These are phyloP conservation scores for Eciton burchellii DNA, from an alignment of 1,140 invertebrate species.

Conservation along the genomic window DNA sequence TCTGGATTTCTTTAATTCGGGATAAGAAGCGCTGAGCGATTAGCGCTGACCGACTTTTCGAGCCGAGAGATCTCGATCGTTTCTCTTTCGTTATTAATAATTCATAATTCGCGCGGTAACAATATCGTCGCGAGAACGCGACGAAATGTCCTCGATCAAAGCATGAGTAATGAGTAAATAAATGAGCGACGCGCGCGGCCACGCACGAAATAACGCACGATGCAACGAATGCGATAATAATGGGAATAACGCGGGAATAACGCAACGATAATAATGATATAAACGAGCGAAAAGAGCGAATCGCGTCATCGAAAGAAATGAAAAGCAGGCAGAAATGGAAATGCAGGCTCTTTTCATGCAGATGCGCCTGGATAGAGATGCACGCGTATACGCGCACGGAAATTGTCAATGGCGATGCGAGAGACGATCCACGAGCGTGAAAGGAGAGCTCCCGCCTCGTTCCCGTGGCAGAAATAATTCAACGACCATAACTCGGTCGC, in stretches of 20 bases:
- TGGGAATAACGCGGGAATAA: too few relatives aligned
- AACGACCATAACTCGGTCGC: slow-evolving; percentile 35
- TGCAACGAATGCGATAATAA: background rate
- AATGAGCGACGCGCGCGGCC: too few relatives aligned
- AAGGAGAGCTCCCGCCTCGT: slow-evolving; percentile 14
- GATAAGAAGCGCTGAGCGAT: slow-evolving; percentile 25
- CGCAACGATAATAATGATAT: slow-evolving; percentile 7
- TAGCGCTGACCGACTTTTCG: slow-evolving; percentile 24
- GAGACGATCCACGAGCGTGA: slow-evolving; percentile 5
- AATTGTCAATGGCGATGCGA: slow-evolving; percentile 14
- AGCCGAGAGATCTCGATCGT: background rate
- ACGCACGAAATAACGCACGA: background rate
- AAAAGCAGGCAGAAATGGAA: background rate
- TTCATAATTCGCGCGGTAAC: slow-evolving; percentile 16
- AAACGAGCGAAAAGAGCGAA: background rate
- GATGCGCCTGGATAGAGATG: background rate
- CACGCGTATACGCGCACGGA: background rate
- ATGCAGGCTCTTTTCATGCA: background rate
- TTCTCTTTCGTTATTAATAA: slow-evolving; percentile 17
- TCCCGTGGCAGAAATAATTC: slow-evolving; percentile 64
- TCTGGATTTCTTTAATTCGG: background rate
- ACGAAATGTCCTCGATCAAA: slow-evolving; percentile 10
- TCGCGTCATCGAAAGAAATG: background rate
- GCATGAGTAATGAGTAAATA: background rate
- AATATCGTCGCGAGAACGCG: background rate